Conservation (phyloP, 2,888 invertebrate genomes). For the Andrena flavipes region DNA sequence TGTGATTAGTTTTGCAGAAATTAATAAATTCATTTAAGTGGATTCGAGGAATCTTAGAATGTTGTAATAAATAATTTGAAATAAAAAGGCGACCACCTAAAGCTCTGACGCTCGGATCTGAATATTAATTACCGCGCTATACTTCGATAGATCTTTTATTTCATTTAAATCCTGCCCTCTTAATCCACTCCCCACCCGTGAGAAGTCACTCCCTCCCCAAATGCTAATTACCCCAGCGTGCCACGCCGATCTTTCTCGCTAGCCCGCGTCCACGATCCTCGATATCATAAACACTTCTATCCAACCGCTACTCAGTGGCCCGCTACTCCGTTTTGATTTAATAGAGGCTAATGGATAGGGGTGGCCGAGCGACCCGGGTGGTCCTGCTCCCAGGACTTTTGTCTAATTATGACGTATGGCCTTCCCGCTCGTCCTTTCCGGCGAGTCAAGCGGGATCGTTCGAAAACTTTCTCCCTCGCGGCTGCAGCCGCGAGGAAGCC, state of each 20-base stretch:
- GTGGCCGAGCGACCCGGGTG: conserved; percentile 76
- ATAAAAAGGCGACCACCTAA: too few relatives aligned
- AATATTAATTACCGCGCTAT: too few relatives aligned
- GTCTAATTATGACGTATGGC: conserved; percentile 80
- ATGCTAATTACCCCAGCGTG: conserved; percentile 41
- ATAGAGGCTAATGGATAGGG: conserved; percentile 81
- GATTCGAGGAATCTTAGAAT: too few relatives aligned
- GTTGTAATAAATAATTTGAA: too few relatives aligned
- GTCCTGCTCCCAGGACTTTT: conserved; percentile 75
- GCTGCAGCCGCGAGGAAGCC: not conserved
- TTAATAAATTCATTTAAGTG: too few relatives aligned
- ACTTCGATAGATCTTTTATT: too few relatives aligned
- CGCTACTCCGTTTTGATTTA: conserved; percentile 75
- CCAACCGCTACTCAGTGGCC: conserved; percentile 60
- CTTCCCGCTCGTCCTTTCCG: conserved; percentile 35
- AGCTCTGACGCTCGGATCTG: too few relatives aligned
- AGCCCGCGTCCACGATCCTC: conserved; percentile 61
- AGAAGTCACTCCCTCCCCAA: conserved; percentile 36
- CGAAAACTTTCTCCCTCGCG: not conserved
- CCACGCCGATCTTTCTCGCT: conserved; percentile 26
- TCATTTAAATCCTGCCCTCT: too few relatives aligned
- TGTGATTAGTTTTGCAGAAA: too few relatives aligned
- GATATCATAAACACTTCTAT: conserved; percentile 73
- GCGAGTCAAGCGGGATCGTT: conserved; percentile 25
- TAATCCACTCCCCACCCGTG: conserved; percentile 32